phyloP scores from a whole-genome alignment of 2,797 vertebrate species.

The Centroberyx gerrardi region DNA sequence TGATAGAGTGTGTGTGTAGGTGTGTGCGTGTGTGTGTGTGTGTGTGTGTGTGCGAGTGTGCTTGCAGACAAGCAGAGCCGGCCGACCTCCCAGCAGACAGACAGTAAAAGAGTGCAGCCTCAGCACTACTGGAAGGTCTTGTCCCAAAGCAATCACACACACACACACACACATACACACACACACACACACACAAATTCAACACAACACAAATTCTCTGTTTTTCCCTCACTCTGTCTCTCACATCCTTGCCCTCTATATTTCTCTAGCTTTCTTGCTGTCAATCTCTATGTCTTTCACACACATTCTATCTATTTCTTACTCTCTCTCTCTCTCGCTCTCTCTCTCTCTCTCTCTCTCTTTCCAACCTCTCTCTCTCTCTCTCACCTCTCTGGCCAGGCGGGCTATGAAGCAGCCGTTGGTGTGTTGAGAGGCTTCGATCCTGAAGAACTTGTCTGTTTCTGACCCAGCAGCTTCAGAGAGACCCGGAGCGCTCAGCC shows the following conservation, averaged over 20 bases:
- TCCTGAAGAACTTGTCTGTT: constrained; percentile 84
- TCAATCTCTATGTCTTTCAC: not conserved
- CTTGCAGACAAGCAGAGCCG: constrained; percentile 46
- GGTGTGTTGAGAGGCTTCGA: constrained; percentile 86
- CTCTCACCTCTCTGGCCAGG: constrained; percentile 88
- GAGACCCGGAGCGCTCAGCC: constrained; percentile 78
- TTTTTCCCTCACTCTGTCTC: constrained; percentile 29
- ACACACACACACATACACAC: constrained; percentile 23
- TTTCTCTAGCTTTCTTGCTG: constrained; percentile 8
- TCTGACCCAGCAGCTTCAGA: constrained; percentile 36
- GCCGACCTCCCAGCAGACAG: constrained; percentile 70
- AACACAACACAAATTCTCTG: constrained; percentile 14
- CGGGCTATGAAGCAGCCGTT: constrained; percentile 94
- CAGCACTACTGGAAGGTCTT: constrained; percentile 72
- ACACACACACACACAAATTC: constrained; percentile 30
- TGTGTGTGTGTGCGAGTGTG: constrained; percentile 9
- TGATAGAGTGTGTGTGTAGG: constrained; percentile 22
- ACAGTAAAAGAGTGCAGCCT: constrained; percentile 75
- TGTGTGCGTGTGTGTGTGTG: constrained; percentile 16
- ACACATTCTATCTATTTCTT: not conserved
- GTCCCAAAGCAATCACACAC: constrained; percentile 61
- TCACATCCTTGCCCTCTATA: constrained; percentile 30
- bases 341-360: not conserved
- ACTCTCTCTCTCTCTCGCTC: not conserved
- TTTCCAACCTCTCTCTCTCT: not conserved